Evolutionary conservation across 2,797 vertebrate genomes (phyloP).

Genomic region (Acestrorhynchus altus): DNA sequence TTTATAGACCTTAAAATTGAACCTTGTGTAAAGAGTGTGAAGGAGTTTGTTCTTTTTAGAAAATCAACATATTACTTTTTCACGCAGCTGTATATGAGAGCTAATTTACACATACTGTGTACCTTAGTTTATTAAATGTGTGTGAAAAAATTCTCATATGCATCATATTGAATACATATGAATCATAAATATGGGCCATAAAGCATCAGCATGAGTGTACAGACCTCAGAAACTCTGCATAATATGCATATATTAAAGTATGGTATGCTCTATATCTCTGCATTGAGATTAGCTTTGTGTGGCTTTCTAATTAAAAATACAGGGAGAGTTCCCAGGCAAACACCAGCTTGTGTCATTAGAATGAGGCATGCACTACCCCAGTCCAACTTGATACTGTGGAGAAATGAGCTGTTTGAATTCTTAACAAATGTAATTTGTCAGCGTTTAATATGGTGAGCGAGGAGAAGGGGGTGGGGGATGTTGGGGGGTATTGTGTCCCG

Average conservation of each 20-base stretch:
- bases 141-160: too few species aligned
- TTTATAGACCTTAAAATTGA: too few species aligned
- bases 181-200: too few species aligned
- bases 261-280: too few species aligned
- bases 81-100: too few species aligned
- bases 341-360: constrained; percentile 50
- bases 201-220: too few species aligned
- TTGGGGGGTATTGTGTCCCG: constrained; percentile 41
- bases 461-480: constrained; percentile 11
- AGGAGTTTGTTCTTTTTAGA: too few species aligned
- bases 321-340: constrained; percentile 40
- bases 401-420: constrained; percentile 66
- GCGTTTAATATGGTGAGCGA: constrained; percentile 63
- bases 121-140: too few species aligned
- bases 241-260: background rate
- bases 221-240: background rate
- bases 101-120: too few species aligned
- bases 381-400: constrained; percentile 53
- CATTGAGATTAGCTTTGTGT: constrained; percentile 25
- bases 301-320: constrained; percentile 45
- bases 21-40: too few species aligned
- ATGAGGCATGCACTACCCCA: constrained; percentile 44
- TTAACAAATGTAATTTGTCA: constrained; percentile 70
- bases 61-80: too few species aligned
- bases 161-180: too few species aligned